Percentiles rank a stretch among this genome's conserved stretches.
These are phyloP conservation scores for Gymnorhina tibicen DNA, from an alignment of 2,113 vertebrate species.

Conservation along the genomic window DNA sequence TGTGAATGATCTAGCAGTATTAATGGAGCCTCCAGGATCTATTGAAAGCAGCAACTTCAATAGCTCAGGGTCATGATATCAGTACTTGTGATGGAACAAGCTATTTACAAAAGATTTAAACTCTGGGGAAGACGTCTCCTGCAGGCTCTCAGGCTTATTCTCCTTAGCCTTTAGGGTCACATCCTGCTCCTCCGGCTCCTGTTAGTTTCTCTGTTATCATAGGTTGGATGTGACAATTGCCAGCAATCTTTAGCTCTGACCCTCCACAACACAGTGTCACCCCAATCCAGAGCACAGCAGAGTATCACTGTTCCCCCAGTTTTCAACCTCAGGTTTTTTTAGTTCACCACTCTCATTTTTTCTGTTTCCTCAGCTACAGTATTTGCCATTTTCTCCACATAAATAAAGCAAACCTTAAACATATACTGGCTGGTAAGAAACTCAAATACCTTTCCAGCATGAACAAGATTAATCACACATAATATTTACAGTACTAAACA, in stretches of 20 bases:
- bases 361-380: neutral
- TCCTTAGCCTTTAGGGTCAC: constrained; percentile 56
- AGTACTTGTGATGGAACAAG: constrained; percentile 66
- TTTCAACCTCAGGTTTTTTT: neutral
- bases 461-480: constrained; percentile 22
- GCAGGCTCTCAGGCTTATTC: constrained; percentile 47
- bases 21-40: constrained; percentile 59
- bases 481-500: constrained; percentile 55
- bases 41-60: constrained; percentile 66
- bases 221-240: constrained; percentile 19
- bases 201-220: constrained; percentile 19
- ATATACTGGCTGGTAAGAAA: neutral
- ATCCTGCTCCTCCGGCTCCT: constrained; percentile 31
- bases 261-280: neutral
- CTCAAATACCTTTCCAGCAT: neutral
- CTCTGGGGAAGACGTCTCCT: constrained; percentile 48
- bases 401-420: constrained; percentile 50
- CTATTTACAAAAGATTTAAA: constrained; percentile 72
- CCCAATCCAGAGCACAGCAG: neutral
- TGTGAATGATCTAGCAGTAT: constrained; percentile 58
- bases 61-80: constrained; percentile 66
- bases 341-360: neutral
- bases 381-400: constrained; percentile 19
- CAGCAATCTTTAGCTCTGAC: constrained; percentile 18
- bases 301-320: neutral